Conservation (phyloP, 2,113 vertebrate genomes). For the Neolamprologus toae region DNA sequence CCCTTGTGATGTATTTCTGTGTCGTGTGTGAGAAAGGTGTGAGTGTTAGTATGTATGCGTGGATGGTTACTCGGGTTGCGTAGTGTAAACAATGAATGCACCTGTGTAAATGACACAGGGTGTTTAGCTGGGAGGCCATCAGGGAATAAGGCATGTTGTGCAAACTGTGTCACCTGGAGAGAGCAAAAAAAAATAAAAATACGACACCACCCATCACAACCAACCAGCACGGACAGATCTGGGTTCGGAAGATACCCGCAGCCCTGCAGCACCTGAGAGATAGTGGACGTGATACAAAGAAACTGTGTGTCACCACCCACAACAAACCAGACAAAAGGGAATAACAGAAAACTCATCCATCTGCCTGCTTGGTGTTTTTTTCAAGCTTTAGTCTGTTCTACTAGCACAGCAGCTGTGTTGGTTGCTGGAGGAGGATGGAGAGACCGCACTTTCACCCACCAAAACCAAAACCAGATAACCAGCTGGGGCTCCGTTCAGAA, state of each 20-base stretch:
- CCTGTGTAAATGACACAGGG: conserved; percentile 70
- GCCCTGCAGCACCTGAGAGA: neutral
- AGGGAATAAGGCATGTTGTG: conserved; percentile 65
- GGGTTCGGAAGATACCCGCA: neutral
- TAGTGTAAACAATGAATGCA: conserved; percentile 65
- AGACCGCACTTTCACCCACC: neutral
- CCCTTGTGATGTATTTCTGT: neutral
- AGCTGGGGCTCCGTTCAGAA: neutral
- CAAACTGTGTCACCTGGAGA: conserved; percentile 69
- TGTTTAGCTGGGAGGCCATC: conserved; percentile 48
- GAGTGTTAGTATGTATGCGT: neutral
- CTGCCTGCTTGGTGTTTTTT: neutral
- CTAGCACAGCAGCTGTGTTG: neutral
- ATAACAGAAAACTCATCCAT: neutral
- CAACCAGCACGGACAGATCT: neutral
- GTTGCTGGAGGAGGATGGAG: neutral
- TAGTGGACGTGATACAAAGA: neutral
- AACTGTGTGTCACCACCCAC: neutral
- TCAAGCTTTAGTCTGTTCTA: neutral
- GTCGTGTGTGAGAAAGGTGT: neutral
- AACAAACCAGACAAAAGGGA: neutral
- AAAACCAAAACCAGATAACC: conserved; percentile 1
- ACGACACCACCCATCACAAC: conserved; percentile 20
- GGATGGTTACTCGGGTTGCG: conserved; percentile 59
- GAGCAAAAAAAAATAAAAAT: neutral